These are phyloP conservation scores for Neosilurus hyrtlii DNA, from an alignment of 2,797 vertebrate genomes.

Conservation along the genomic window DNA sequence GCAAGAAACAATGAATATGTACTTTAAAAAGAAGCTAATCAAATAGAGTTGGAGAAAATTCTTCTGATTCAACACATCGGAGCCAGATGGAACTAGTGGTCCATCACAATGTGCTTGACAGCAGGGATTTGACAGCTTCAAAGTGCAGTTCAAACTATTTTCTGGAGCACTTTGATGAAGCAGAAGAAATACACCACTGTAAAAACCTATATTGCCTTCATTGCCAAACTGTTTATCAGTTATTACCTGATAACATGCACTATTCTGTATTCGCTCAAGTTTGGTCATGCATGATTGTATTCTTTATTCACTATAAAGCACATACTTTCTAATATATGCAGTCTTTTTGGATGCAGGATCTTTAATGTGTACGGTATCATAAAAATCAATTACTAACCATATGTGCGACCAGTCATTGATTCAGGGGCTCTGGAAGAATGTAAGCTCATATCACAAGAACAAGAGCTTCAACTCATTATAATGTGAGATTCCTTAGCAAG, in stretches of 20 bases:
- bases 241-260: slow-evolving; percentile 44
- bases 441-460: not conserved
- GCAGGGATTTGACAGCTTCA: slow-evolving; percentile 75
- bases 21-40: slow-evolving; percentile 45
- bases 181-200: slow-evolving; percentile 43
- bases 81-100: slow-evolving; percentile 74
- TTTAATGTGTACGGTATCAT: not conserved
- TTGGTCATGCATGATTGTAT: not conserved
- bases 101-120: slow-evolving; percentile 67
- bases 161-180: slow-evolving; percentile 51
- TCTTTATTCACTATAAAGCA: not conserved
- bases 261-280: slow-evolving; percentile 7
- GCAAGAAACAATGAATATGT: slow-evolving; percentile 48
- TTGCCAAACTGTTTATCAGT: slow-evolving; percentile 42
- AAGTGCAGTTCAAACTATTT: slow-evolving; percentile 64
- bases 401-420: not conserved
- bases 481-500: not conserved
- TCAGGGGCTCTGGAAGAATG: not conserved
- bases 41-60: slow-evolving; percentile 52
- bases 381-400: not conserved
- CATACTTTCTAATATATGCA: not conserved
- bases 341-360: not conserved
- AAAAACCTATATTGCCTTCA: slow-evolving; percentile 50
- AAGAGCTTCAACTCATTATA: slow-evolving; percentile 9
- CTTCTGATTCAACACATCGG: slow-evolving; percentile 55